Conservation (phyloP, 2,888 invertebrate genomes). For the Tridacna gigas region DNA sequence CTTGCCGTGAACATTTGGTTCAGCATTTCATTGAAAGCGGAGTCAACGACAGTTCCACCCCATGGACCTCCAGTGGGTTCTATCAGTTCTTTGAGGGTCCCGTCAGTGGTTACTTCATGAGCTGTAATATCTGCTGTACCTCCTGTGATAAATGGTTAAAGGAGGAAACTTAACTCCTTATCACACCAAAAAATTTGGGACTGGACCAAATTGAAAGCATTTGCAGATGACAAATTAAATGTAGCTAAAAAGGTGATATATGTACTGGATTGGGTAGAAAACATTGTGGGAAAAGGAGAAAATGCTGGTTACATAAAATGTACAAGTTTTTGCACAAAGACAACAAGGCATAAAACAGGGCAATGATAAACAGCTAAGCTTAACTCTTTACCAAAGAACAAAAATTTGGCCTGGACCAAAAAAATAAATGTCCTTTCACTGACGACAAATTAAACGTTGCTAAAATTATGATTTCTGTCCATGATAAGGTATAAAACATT, state of each 20-base stretch:
- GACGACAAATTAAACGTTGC: too few species aligned
- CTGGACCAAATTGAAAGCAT: not conserved
- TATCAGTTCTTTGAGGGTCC: slow-evolving; percentile 48
- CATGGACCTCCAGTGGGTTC: slow-evolving; percentile 63
- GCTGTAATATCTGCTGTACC: slow-evolving; percentile 67
- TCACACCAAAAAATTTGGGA: not conserved
- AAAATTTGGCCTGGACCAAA: too few species aligned
- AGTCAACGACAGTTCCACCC: slow-evolving; percentile 64
- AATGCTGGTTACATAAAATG: not conserved
- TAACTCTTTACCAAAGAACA: too few species aligned
- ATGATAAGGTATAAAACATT: too few species aligned
- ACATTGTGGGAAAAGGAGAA: not conserved
- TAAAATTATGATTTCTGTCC: too few species aligned
- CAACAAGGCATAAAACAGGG: too few species aligned
- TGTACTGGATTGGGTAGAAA: too few species aligned
- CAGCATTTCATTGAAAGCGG: slow-evolving; percentile 20
- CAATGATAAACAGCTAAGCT: too few species aligned
- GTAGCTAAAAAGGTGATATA: not conserved
- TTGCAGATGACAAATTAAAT: too few species aligned
- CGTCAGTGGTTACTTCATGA: slow-evolving; percentile 48
- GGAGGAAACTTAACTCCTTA: not conserved
- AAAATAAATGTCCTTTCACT: too few species aligned
- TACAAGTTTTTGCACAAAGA: too few species aligned
- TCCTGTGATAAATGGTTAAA: slow-evolving; percentile 40
- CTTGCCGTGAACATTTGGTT: slow-evolving; percentile 10